Base-by-base conservation (phyloP, 2,113 vertebrate species). In the Notiomystis cincta region DNA sequence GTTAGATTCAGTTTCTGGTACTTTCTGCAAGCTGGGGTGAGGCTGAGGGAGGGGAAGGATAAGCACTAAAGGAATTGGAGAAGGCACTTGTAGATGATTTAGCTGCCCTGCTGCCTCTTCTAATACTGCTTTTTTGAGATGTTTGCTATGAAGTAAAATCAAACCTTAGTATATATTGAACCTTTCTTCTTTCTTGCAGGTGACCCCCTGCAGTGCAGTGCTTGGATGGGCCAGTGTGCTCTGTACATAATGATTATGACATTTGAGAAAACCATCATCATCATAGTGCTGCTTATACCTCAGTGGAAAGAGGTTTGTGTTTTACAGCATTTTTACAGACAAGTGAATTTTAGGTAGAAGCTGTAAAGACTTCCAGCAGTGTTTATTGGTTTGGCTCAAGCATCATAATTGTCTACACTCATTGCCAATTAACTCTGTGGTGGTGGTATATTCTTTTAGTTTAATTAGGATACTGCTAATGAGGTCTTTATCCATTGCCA, bases 201-300 rank as follows among this genome's bases (percentile, higher is more conserved):
- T 89, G 99, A 99, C 90, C 99, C 99, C 27, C 92, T 99, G 87
- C 99, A 99, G 95, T 99, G 99, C 82, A 97, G 98, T 75, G 99
- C 99, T 44, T 99, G 99, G 99, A 96, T 98, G 44, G 99, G 99
- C 35, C 99, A 99, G 20, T 99, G 99, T 82, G 98, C 98, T 48
- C 98, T 99, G 78, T 99, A 99, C 97, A 99, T 99, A 91, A 95
- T 99, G 96, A 99, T 99, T 95, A 99, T 99, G 99, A 98, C 98
- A 94, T 99, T 99, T 97, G 99, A 99, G 98, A 99, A 99, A 97
- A 98, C 99, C 28, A 96, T 99, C 38, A 99, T 99, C 98, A 99
- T 99, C 97, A 97, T 99, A 91, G 98, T 99, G 67, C 98, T 99
- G 38, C 99, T 99, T 66, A 99, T 99, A 92, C 99, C 99, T 50